Evolutionary conservation across 1,140 invertebrate genomes (phyloP), one percentile per base, ranked within the genome.

Genomic region (Lepidurus arcticus): DNA sequence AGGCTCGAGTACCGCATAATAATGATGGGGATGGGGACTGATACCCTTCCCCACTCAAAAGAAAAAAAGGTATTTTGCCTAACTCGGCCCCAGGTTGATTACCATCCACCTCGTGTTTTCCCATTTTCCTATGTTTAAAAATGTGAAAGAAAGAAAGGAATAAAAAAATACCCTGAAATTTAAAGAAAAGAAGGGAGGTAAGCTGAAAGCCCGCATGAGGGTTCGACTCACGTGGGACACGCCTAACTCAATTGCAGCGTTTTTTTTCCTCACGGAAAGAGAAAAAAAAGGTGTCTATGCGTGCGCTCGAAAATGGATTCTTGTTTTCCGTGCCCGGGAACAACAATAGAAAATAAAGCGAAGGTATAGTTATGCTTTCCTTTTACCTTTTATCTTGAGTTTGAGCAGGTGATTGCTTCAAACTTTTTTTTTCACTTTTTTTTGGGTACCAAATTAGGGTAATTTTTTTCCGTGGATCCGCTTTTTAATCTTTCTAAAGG

Each of bases 281-380:
- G 21, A 21, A 65, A 65, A 65, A 47, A 65, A 65, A 65, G 53
- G 53, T 65, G 53, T 65, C 53, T 21, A 21, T 65, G 53, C 53
- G 21, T 65, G 53, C 53, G 53, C 53, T n/a, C 53, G n/a, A n/a
- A 65, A 13, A 65, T 65, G 16, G 21, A 13, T 16, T 65, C 8
- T 21, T 65, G 16, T 65, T 65, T 16, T 11, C 7, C 9, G 6
- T 65, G 8, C 16, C n/a, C 1, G 16, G 53, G 53, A 21, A 65
- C 53, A 65, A 65, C 53, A 65, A 65, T 65, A 65, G 53, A 65
- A 65, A 21, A 65, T 21, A 65, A 65, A 47, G 45, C 45, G 1
- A 10, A 11, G n/a, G n/a, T n/a, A 13, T 13, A 65, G 53, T 65
- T 13, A 21, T 13, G 21, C 53, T 7, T 65, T 65, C 21, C 21